Base-by-base conservation (phyloP, 2,888 invertebrate genomes). In the Pogonocherus hispidulus region DNA sequence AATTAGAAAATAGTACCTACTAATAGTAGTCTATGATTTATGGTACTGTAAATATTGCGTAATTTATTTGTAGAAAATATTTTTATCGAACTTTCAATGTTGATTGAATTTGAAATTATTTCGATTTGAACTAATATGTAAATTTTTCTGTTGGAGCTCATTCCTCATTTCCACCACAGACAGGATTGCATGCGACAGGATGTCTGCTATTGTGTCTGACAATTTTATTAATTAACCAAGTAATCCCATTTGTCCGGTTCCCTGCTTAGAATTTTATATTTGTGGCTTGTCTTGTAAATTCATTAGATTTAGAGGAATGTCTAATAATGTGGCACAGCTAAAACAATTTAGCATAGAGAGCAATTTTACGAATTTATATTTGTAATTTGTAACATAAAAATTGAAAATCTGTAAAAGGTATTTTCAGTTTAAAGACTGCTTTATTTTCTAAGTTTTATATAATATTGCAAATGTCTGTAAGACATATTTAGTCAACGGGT, bases 151-250 rank as follows among this genome's bases (percentile, higher is more conserved):
- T 20, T 20, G 9, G 22, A n/a, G n/a, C 11, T 47, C 18, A 20
- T 47, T 47, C 22, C 14, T 47, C 22, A 47, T 18, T 19, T 47
- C 6, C 14, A 18, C 19, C 22, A 4, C 47, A 47, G 47, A 18
- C 47, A 47, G 19, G 20, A 47, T 47, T 47, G 19, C 22, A 47
- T 20, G 47, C 47, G 47, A 47, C 47, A 47, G 47, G 47, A 47
- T 47, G 47, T 47, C 47, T 47, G 47, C 9, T 19, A 19, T 11
- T 47, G 47, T 41, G 11, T 6, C 47, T 47, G 47, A 47, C 47
- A 47, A 22, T 47, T 47, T 47, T 47, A 20, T 47, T 20, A 47
- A 47, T 47, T 47, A 47, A 47, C 20, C 14, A 41, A 41, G 41
- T 41, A 41, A 41, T 41, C 41, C 41, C 41, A 41, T 41, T 41